Conservation (phyloP, 2,888 invertebrate species). For the Cacoxenus indagator region DNA sequence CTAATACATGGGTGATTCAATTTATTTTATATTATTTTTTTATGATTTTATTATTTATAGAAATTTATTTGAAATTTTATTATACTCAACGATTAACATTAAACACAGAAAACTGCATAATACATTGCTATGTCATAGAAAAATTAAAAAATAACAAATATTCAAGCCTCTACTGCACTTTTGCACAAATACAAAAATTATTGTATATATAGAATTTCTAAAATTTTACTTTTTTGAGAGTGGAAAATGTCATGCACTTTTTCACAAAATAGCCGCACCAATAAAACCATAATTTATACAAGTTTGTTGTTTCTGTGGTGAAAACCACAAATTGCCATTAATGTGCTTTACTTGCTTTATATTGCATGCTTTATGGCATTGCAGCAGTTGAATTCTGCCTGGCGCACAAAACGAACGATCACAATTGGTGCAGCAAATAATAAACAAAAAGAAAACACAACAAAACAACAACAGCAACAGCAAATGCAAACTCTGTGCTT, state of each 20-base stretch:
- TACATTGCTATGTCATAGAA: not conserved
- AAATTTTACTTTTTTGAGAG: too few species aligned
- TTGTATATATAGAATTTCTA: too few species aligned
- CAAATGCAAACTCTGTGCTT: not conserved
- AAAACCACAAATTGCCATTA: slow-evolving; percentile 54
- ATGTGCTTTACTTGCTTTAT: slow-evolving; percentile 29
- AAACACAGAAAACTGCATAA: not conserved
- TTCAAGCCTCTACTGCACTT: too few species aligned
- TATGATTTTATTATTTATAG: too few species aligned
- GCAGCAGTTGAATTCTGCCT: not conserved
- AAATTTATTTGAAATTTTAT: too few species aligned
- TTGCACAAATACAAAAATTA: too few species aligned
- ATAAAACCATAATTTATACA: not conserved
- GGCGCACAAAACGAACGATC: slow-evolving; percentile 16
- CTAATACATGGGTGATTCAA: too few species aligned
- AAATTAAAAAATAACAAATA: slow-evolving; percentile 39
- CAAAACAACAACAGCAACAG: not conserved
- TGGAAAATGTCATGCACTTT: slow-evolving; percentile 29
- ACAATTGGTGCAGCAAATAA: not conserved
- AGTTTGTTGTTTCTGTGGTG: not conserved
- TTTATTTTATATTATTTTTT: too few species aligned
- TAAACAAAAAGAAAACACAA: not conserved
- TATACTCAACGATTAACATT: too few species aligned
- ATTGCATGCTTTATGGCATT: slow-evolving; percentile 5
- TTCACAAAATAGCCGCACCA: slow-evolving; percentile 11